Conservation (phyloP, 1,140 invertebrate species). For the Anoplophora glabripennis region DNA sequence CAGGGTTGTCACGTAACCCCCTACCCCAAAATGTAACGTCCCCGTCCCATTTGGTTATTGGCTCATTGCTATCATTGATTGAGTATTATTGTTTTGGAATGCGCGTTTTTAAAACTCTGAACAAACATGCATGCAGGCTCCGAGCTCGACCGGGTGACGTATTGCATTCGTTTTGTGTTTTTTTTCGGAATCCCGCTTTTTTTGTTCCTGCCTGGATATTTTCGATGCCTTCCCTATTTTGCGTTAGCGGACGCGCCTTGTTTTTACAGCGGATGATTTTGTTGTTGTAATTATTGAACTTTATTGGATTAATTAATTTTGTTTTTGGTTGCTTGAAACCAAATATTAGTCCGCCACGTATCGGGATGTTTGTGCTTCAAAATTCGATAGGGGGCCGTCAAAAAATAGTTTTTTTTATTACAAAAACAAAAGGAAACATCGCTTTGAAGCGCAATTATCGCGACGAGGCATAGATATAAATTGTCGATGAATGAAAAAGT, state of each 20-base stretch:
- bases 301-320: conserved; percentile 31
- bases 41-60: conserved; percentile 52
- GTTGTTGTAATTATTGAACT: conserved; percentile 29
- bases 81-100: conserved; percentile 53
- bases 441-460: too few species aligned
- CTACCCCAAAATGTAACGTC: conserved; percentile 43
- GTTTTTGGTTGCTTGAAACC: conserved; percentile 3
- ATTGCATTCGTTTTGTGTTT: conserved; percentile 33
- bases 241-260: conserved; percentile 13
- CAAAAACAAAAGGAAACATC: too few species aligned
- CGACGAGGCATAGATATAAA: too few species aligned
- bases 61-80: conserved; percentile 52
- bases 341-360: neutral
- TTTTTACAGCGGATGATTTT: conserved; percentile 29
- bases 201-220: conserved; percentile 26
- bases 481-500: neutral
- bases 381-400: neutral
- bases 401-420: too few species aligned
- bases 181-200: conserved; percentile 24
- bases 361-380: neutral
- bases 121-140: conserved; percentile 42
- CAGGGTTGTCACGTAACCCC: conserved; percentile 50
- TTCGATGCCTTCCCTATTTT: conserved; percentile 23
- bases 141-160: conserved; percentile 38
- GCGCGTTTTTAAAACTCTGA: conserved; percentile 51